A percentile compares a stretch with the other conserved stretches of the same genome.
Evolutionary conservation across 2,113 vertebrate species (phyloP).

Genomic region (Leptosomus discolor): DNA sequence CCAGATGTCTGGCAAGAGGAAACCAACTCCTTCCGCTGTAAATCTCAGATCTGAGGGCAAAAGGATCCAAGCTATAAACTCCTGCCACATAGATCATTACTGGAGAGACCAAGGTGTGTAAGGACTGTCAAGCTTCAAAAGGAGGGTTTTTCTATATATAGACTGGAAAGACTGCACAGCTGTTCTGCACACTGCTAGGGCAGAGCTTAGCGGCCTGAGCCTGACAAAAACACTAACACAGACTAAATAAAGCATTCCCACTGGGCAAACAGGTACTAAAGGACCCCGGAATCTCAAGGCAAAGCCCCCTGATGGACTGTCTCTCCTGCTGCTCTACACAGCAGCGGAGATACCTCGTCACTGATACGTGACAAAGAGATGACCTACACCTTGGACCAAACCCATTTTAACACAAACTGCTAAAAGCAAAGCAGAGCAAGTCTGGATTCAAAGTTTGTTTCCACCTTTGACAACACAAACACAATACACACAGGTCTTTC

Average conservation of each 20-base stretch:
- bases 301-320: not conserved
- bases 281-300: not conserved
- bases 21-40: not conserved
- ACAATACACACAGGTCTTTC: not conserved
- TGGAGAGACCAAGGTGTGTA: not conserved
- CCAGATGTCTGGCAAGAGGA: not conserved
- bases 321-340: not conserved
- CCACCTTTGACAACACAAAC: not conserved
- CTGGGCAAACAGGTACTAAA: not conserved
- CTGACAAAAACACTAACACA: not conserved
- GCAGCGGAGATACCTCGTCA: not conserved
- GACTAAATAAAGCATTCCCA: not conserved
- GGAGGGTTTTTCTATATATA: not conserved
- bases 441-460: not conserved
- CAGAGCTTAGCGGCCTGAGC: not conserved
- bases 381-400: not conserved
- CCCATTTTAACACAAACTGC: not conserved
- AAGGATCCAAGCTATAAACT: not conserved
- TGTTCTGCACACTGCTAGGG: not conserved
- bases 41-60: not conserved
- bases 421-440: not conserved
- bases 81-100: not conserved
- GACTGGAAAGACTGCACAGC: not conserved
- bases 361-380: rapidly evolving
- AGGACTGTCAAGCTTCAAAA: not conserved